phyloP scores from a whole-genome alignment of 2,113 vertebrate genomes.

The Pluvialis apricaria region DNA sequence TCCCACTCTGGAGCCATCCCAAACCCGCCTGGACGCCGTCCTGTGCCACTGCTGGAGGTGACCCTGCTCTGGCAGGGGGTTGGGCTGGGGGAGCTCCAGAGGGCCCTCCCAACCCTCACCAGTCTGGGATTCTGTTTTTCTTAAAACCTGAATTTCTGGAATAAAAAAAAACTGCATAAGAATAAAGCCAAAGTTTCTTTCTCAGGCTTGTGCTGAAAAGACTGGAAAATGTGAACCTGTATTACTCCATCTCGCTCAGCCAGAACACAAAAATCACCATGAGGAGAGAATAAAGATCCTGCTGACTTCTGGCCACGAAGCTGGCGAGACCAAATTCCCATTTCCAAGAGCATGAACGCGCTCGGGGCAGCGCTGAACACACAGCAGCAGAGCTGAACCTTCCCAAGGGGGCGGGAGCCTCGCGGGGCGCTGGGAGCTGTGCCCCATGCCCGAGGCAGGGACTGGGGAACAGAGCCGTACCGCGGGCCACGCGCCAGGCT shows the following conservation, averaged over 20 bases:
- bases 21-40: no score
- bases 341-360: accelerated
- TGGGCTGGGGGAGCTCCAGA: no score
- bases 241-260: background rate
- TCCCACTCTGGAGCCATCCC: no score
- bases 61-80: no score
- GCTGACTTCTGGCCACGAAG: background rate
- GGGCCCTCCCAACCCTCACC: no score
- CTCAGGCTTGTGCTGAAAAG: background rate
- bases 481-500: accelerated
- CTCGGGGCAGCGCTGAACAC: background rate
- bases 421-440: background rate
- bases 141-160: background rate
- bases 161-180: background rate
- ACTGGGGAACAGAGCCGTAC: background rate
- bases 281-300: background rate
- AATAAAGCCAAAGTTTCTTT: background rate
- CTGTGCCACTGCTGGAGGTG: no score
- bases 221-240: background rate
- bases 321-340: background rate
- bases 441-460: background rate
- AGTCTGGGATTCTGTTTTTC: background rate
- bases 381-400: accelerated
- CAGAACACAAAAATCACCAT: background rate
- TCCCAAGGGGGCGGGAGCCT: accelerated